A percentile compares a stretch with the other conserved stretches of the same genome.
These are phyloP conservation scores for Hippopotamus amphibius DNA, from an alignment of 2,113 vertebrate species.

Conservation along the genomic window DNA sequence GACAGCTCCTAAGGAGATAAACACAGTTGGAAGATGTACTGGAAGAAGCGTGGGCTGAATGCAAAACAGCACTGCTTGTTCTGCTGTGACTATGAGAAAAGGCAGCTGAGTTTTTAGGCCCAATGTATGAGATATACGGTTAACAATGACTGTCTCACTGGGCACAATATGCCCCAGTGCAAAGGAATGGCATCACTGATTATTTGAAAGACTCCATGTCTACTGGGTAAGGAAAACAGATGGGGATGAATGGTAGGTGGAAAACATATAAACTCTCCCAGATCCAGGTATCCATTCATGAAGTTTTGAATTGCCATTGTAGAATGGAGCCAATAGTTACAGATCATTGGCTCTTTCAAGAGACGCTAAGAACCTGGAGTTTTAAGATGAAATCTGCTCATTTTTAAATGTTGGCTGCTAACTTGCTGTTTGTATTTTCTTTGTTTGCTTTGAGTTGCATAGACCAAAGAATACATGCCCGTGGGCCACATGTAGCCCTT, in stretches of 20 bases:
- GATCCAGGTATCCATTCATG: not conserved
- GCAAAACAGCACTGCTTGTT: not conserved
- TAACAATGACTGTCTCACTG: no score
- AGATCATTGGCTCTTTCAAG: not conserved
- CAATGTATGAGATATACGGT: not conserved
- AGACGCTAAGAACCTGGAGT: not conserved
- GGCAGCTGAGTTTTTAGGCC: not conserved
- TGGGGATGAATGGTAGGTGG: not conserved
- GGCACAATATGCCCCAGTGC: not conserved
- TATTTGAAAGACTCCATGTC: not conserved
- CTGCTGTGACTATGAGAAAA: not conserved
- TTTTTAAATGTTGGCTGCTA: not conserved
- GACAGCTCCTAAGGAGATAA: conserved; percentile 52
- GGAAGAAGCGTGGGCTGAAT: not conserved
- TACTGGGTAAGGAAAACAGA: not conserved
- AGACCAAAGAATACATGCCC: not conserved
- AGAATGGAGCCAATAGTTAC: not conserved
- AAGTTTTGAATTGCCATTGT: not conserved
- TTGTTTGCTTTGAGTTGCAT: not conserved
- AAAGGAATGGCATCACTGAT: accelerated
- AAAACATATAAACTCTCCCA: not conserved
- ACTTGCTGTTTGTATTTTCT: not conserved
- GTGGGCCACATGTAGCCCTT: not conserved
- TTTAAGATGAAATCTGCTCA: not conserved
- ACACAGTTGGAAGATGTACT: not conserved